Base-by-base conservation (phyloP, 2,113 vertebrate species). In the Hydropotes inermis region DNA sequence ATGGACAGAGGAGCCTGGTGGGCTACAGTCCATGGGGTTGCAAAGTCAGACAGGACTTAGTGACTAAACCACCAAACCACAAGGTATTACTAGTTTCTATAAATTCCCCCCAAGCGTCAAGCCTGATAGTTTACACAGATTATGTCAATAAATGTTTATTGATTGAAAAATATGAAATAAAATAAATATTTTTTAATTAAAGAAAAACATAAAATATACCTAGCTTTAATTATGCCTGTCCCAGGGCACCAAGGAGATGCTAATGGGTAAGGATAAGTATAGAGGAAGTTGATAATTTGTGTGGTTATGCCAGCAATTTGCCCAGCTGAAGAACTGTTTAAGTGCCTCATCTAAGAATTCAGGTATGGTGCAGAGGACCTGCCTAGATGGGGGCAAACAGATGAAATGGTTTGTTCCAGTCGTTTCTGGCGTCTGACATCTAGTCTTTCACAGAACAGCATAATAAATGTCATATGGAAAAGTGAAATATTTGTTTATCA, bases 401-500 rank as follows among this genome's bases (percentile, higher is more conserved):
- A 79, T 95, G 92, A 85, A 83, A 88, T n/a, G 33, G 50, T 78
- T 92, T 87, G 64, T 88, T 91, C 64, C 50, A 79, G 47, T 83
- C 25, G 1, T 33, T 89, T 82, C 43, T 87, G 47, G 60, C 30
- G 17, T 57, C 74, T 64, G 64, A 93, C 6, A 1, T 83, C 83
- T 89, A 84, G 61, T 81, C 84, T 96, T 81, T 94, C 74, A 88
- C 23, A 90, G 74, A 76, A 82, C 14, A 84, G 52, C 58, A 15
- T 96, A 97, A 96, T 95, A 83, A 84, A 94, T 94, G 27, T 67
- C 92, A 97, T 25, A 87, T 94, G 96, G 87, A 85, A 78, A 91
- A 94, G 58, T 60, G 90, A 96, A 93, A 91, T 91, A 74, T 91
- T 78, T 97, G 82, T 97, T 95, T 97, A 96, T 96, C 92, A 90